phyloP scores from a whole-genome alignment of 2,797 vertebrate species.

The Monodelphis domestica region DNA sequence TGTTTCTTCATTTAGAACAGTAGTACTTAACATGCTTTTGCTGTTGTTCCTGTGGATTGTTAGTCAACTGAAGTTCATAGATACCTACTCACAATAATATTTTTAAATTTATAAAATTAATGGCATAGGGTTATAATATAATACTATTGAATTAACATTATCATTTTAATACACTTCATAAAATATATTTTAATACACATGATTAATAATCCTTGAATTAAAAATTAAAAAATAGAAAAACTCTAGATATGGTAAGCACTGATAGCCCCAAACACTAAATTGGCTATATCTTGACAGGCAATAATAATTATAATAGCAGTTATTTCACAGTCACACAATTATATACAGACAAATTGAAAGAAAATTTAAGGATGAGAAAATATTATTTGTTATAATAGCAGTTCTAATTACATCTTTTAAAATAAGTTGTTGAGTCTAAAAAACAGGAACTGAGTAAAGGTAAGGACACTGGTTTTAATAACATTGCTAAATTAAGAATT shows the following conservation, averaged over 20 bases:
- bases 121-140: not conserved
- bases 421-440: not conserved
- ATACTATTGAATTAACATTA: not conserved
- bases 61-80: not conserved
- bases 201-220: not conserved
- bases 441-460: not conserved
- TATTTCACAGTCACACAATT: not conserved
- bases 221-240: not conserved
- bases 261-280: too few relatives aligned
- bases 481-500: not conserved
- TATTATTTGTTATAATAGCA: not conserved
- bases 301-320: not conserved
- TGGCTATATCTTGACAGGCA: not conserved
- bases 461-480: not conserved
- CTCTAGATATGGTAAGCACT: too few relatives aligned
- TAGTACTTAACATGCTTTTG: not conserved
- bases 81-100: not conserved
- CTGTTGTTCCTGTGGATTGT: not conserved
- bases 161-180: not conserved
- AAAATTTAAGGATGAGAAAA: not conserved
- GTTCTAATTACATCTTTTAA: not conserved
- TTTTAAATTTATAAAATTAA: not conserved
- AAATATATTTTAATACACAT: too few relatives aligned
- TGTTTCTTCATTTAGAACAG: not conserved
- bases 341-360: not conserved